phyloP scores from a whole-genome alignment of 2,888 invertebrate species.

The Athetis lepigone region DNA sequence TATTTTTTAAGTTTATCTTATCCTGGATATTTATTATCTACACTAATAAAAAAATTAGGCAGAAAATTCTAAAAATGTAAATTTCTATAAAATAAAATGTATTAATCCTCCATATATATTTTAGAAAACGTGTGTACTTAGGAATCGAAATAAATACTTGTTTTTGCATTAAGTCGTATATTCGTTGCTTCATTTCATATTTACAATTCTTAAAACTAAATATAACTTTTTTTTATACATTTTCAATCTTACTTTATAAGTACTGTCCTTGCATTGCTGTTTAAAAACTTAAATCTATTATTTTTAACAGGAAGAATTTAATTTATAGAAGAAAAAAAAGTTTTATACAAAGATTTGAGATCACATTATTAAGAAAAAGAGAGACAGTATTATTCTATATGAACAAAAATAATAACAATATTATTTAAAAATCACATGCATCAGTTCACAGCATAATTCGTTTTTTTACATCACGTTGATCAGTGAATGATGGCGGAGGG shows the following conservation, averaged over 20 bases:
- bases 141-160: conserved; percentile 3
- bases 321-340: conserved; percentile 66
- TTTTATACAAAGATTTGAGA: conserved; percentile 74
- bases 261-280: conserved; percentile 83
- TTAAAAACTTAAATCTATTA: conserved; percentile 70
- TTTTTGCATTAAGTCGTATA: conserved; percentile 79
- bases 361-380: conserved; percentile 65
- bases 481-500: conserved; percentile 64
- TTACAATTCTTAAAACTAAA: conserved; percentile 83
- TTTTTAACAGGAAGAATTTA: conserved; percentile 64
- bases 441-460: conserved; percentile 71
- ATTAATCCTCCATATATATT: too few species aligned
- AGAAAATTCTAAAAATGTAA: too few species aligned
- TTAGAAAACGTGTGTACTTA: too few species aligned
- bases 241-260: conserved; percentile 77
- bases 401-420: conserved; percentile 63
- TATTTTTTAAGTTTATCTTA: too few species aligned
- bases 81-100: too few species aligned
- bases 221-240: conserved; percentile 78
- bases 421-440: conserved; percentile 63
- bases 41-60: too few species aligned
- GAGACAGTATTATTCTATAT: conserved; percentile 62
- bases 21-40: too few species aligned
- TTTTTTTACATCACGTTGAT: conserved; percentile 57
- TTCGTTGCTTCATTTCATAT: conserved; percentile 81